Evolutionary conservation across 2,113 vertebrate species (phyloP).

Genomic region (Misgurnus anguillicaudatus): DNA sequence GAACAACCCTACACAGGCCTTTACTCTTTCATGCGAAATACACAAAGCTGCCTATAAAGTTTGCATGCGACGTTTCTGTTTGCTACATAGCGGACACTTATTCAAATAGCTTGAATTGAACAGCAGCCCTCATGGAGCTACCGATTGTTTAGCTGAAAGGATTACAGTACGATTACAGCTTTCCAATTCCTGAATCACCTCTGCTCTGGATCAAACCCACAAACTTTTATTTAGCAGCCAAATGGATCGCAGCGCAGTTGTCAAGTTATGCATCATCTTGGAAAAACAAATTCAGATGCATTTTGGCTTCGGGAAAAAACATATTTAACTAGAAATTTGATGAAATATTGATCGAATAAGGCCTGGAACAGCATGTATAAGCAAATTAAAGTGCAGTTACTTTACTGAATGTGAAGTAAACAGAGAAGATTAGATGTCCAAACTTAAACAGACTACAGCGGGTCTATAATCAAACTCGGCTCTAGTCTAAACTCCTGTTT

Average conservation of each 20-base stretch:
- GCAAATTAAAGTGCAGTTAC: neutral
- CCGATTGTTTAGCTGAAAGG: neutral
- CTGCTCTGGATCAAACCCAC: no score
- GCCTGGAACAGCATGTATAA: neutral
- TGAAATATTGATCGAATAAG: neutral
- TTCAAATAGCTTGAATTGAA: neutral
- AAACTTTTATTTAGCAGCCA: neutral
- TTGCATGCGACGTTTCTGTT: neutral
- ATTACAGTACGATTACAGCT: no score
- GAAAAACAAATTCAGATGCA: neutral
- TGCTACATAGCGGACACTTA: neutral
- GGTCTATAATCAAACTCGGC: slow-evolving; percentile 50
- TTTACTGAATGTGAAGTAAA: neutral
- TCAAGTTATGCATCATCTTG: neutral
- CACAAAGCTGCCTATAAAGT: neutral
- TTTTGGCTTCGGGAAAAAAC: neutral
- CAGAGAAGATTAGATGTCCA: slow-evolving; percentile 31
- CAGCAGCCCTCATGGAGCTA: neutral
- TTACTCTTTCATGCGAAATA: neutral
- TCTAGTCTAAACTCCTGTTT: slow-evolving; percentile 15
- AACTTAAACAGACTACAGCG: slow-evolving; percentile 40
- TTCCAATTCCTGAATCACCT: no score
- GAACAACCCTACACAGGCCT: neutral
- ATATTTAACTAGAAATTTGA: neutral
- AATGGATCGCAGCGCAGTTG: neutral